Evolutionary conservation across 1,140 invertebrate genomes (phyloP).

Genomic region (Nasonia vitripennis): DNA sequence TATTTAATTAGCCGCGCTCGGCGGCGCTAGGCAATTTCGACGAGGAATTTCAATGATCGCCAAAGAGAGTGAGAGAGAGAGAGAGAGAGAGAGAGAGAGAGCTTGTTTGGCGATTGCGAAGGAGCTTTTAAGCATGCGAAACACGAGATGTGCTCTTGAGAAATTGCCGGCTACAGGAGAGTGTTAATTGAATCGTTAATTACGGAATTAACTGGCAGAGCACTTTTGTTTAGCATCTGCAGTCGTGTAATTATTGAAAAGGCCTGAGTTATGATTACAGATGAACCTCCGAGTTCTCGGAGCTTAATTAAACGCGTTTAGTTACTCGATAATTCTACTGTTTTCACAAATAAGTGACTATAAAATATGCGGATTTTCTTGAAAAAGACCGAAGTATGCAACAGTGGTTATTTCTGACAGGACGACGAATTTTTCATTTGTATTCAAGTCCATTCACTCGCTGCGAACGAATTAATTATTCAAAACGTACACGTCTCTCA

Average conservation of each 20-base stretch:
- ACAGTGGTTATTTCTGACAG: too few species aligned
- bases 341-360: neutral
- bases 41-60: slow-evolving; percentile 35
- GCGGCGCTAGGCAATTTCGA: slow-evolving; percentile 17
- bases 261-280: neutral
- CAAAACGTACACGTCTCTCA: slow-evolving; percentile 6
- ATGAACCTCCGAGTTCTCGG: neutral
- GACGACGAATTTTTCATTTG: neutral
- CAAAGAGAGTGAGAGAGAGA: neutral
- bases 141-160: slow-evolving; percentile 3
- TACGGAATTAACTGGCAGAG: neutral
- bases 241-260: neutral
- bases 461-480: neutral
- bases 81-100: too few species aligned
- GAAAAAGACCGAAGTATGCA: neutral
- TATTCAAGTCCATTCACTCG: neutral
- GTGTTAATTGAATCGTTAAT: slow-evolving; percentile 47
- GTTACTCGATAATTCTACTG: neutral
- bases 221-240: neutral
- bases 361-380: neutral
- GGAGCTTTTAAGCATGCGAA: slow-evolving; percentile 43
- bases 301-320: neutral
- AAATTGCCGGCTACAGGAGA: neutral
- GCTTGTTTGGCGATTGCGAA: neutral
- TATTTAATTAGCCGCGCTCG: slow-evolving; percentile 67